Conservation (phyloP, 1,140 invertebrate genomes). For the Pygmarrhopalites habei region DNA sequence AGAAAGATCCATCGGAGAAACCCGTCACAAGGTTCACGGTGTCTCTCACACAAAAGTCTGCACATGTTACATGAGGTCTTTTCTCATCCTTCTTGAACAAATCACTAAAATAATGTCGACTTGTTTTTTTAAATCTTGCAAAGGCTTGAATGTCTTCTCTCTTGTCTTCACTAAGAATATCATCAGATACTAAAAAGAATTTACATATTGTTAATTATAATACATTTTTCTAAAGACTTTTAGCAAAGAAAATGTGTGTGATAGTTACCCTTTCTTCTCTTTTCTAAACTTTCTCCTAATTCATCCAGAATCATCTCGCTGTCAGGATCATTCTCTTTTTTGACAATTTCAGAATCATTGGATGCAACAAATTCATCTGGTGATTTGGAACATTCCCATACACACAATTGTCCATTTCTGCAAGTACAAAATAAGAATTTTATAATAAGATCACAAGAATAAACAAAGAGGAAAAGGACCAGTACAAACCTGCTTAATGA, state of each 20-base stretch:
- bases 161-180: too few species aligned
- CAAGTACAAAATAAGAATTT: slow-evolving; percentile 40
- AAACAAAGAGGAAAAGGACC: slow-evolving; percentile 23
- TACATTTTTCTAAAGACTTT: too few species aligned
- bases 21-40: slow-evolving; percentile 73
- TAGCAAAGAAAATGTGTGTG: too few species aligned
- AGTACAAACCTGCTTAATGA: slow-evolving; percentile 64
- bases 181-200: not conserved
- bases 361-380: slow-evolving; percentile 53
- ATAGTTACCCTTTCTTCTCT: not conserved
- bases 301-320: too few species aligned
- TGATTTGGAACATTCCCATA: slow-evolving; percentile 80
- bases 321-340: too few species aligned
- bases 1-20: slow-evolving; percentile 74
- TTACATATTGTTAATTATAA: slow-evolving; percentile 5
- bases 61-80: slow-evolving; percentile 60
- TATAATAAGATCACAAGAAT: too few species aligned
- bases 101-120: slow-evolving; percentile 64
- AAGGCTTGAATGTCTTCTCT: slow-evolving; percentile 45
- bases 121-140: slow-evolving; percentile 56
- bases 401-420: slow-evolving; percentile 60
- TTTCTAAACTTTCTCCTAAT: slow-evolving; percentile 15
- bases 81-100: slow-evolving; percentile 54
- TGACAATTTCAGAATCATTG: too few species aligned
- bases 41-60: slow-evolving; percentile 64